Evolutionary conservation across 2,797 vertebrate species (phyloP), one percentile per base, ranked within the genome.

Genomic region (Glyptemys insculpta): DNA sequence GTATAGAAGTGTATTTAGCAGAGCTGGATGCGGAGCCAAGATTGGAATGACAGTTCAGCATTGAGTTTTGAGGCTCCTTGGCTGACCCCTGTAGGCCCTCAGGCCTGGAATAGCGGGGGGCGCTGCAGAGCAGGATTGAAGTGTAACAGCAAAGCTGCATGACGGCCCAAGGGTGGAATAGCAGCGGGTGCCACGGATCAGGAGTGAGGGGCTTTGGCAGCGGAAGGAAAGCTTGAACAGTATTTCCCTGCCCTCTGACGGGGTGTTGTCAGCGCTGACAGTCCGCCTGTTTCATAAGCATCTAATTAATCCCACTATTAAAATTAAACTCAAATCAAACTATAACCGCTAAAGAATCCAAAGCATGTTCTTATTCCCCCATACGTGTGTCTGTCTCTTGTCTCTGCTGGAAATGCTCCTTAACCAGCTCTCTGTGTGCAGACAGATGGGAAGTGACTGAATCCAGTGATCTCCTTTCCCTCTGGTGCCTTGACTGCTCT

Each of bases 231-330:
- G 47, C 8, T 29, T 56, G 31, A 6, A 11, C 41, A 4, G 5
- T 82, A 25, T 50, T 56, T 94, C 72, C 81, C 74, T 47, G 27
- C 68, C 93, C 88, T 80, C 91, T 94, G 34, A 44, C 21, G 95
- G 76, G 44, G 10, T 91, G 88, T 93, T 87, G 49, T 92, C 84
- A 87, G 49, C 12, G 29, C 78, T 81, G 92, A 85, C 81, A 96
- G 83, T 74, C 50, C 80, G 50, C 78, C 53, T 27, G 50, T 86
- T 95, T 86, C 93, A 86, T 0, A 0, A 87, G 31, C 83, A 87
- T 93, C 86, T 81, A 86, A 90, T 91, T 94, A 93, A 92, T 89
- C 54, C 72, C 62, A 91, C 72, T 57, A 93, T 72, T 65, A 87
- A 95, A 95, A 89, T 83, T 94, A 95, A 85, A 53, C 88, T 89